Percentiles rank a stretch among this genome's conserved stretches.
Evolutionary conservation across 2,888 invertebrate genomes (phyloP).

Genomic region (Andrena fulva): DNA sequence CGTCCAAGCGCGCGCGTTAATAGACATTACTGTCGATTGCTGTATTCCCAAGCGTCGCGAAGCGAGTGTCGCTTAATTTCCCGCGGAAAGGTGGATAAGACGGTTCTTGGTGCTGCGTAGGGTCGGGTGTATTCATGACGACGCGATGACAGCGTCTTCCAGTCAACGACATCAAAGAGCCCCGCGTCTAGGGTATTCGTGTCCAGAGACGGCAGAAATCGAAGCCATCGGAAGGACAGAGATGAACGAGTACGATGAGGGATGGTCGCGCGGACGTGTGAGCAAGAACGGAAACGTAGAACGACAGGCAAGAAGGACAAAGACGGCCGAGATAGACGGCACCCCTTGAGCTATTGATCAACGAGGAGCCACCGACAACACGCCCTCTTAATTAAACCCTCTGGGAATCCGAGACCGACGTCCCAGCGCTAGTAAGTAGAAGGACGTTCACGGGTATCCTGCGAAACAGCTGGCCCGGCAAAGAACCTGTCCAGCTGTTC

Average conservation of each 20-base stretch:
- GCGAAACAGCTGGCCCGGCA: constrained; percentile 35
- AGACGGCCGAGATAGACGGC: constrained; percentile 56
- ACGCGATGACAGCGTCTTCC: constrained; percentile 70
- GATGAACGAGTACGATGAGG: constrained; percentile 17
- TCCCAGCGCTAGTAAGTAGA: constrained; percentile 34
- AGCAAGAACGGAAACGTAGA: constrained; percentile 23
- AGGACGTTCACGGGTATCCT: constrained; percentile 54
- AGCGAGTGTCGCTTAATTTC: constrained; percentile 62
- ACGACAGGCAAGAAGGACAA: constrained; percentile 46
- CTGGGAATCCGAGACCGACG: constrained; percentile 72
- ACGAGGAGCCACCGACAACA: constrained; percentile 74
- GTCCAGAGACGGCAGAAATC: constrained; percentile 66
- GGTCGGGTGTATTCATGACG: constrained; percentile 71
- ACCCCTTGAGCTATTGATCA: constrained; percentile 78
- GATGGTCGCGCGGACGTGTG: constrained; percentile 19
- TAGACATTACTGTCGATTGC: constrained; percentile 43
- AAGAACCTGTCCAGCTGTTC: constrained; percentile 34
- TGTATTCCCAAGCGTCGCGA: constrained; percentile 16
- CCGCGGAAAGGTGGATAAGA: constrained; percentile 46
- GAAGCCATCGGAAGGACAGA: constrained; percentile 54
- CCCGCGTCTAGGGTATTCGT: constrained; percentile 54
- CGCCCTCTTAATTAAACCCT: constrained; percentile 80
- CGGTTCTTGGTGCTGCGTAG: constrained; percentile 5
- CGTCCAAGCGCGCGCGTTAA: constrained; percentile 4
- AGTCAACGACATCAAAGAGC: constrained; percentile 70